phyloP scores from a whole-genome alignment of 2,113 vertebrate genomes.

The Bucco capensis region DNA sequence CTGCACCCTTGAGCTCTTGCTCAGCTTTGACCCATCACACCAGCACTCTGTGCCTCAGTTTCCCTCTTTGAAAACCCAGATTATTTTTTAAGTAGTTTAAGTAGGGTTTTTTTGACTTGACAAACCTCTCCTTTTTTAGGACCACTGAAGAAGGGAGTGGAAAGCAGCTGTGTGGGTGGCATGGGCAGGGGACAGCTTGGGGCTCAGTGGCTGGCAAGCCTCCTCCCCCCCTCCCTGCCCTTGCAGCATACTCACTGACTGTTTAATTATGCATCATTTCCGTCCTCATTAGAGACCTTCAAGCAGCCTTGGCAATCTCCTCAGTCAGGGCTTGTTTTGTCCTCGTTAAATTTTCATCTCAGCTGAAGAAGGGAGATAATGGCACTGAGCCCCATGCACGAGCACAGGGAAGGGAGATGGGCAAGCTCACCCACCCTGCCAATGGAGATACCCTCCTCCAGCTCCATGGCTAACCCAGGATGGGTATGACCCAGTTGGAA shows the following conservation, averaged over 20 bases:
- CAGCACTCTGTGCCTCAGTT: neutral
- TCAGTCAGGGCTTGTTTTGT: slow-evolving; percentile 59
- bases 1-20: too few relatives aligned
- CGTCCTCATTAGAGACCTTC: slow-evolving; percentile 69
- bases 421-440: too few relatives aligned
- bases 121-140: neutral
- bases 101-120: too few relatives aligned
- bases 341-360: slow-evolving; percentile 63
- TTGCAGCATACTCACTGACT: neutral
- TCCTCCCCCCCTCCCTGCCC: slow-evolving; percentile 22
- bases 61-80: neutral
- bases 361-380: slow-evolving; percentile 49
- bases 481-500: slow-evolving; percentile 13
- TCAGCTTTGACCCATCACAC: neutral
- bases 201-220: neutral
- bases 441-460: accelerated
- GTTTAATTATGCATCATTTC: slow-evolving; percentile 58
- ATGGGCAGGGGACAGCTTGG: neutral
- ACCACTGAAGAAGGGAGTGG: accelerated
- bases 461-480: accelerated
- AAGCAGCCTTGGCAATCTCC: slow-evolving; percentile 65
- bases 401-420: neutral
- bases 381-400: neutral
- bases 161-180: neutral
- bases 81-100: too few relatives aligned